Base-by-base conservation (phyloP, 1,140 invertebrate genomes). In the Heliconius congener region DNA sequence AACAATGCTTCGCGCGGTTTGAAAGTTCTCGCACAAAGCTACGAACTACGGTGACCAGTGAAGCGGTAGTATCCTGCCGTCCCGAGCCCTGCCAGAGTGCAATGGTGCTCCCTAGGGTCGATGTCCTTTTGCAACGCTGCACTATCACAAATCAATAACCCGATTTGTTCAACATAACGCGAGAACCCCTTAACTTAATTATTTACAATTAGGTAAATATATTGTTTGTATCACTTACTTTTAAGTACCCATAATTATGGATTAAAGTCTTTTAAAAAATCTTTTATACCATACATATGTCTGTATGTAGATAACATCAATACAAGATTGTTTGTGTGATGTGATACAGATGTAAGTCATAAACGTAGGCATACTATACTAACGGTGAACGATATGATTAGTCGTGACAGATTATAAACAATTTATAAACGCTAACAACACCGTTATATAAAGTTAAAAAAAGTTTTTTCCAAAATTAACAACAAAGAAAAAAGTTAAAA, bases 111-210 rank as follows among this genome's bases (percentile, higher is more conserved):
- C 80, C 77, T 55, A 86, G 87, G 91, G 91, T 91, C 89, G 87
- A 87, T 81, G 90, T 82, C 89, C 90, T 87, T 82, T 78, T 80
- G 60, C 27, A 66, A 81, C 79, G 57, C 80, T 80, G 79, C 75
- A 73, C 42, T 18, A 85, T 86, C 83, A 88, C 88, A 85, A 91
- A 93, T 94, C 93, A 91, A 94, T 94, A 94, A 91, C 91, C 89
- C 86, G 90, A 90, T 93, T 91, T 91, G 88, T 87, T 90, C 85
- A 82, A 81, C 80, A 87, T 80, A 66, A 76, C 18, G n/a, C 52
- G 23, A 66, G 23, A 66, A 8, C 23, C 23, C 23, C n/a, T 66
- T 5, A 66, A 30, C 13, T 16, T 27, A 27, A 27, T 13, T 16
- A 66, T 27, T 66, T 66, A 23, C n/a, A 66, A 60, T 60, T 60